Conservation (phyloP, 2,888 invertebrate genomes). For the Drosophila pseudotakahashii region DNA sequence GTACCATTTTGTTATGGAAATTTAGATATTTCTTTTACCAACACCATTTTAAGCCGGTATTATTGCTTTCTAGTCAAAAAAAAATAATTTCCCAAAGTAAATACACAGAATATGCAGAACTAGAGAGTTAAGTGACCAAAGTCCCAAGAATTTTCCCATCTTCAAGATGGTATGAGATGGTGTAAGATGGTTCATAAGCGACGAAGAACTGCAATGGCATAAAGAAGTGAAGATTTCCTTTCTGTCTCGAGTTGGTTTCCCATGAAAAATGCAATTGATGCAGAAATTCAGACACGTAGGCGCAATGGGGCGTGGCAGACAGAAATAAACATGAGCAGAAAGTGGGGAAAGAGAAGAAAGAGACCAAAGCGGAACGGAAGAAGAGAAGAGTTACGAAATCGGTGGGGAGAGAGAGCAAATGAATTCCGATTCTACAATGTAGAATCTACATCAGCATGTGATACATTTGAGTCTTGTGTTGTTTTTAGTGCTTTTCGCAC, state of each 20-base stretch:
- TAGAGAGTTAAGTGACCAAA: slow-evolving; percentile 1
- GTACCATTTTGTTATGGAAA: too few species aligned
- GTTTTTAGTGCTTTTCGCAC: slow-evolving; percentile 22
- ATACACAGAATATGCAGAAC: too few species aligned
- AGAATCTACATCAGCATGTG: slow-evolving; percentile 8
- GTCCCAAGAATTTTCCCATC: slow-evolving; percentile 18
- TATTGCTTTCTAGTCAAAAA: not conserved
- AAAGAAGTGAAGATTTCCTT: slow-evolving; percentile 63
- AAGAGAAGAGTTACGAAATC: slow-evolving; percentile 17
- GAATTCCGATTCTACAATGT: slow-evolving; percentile 13
- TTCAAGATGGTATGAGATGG: slow-evolving; percentile 13
- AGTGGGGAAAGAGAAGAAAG: slow-evolving; percentile 6
- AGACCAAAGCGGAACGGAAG: slow-evolving; percentile 11
- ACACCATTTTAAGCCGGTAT: not conserved
- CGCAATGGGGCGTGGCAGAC: slow-evolving; percentile 53
- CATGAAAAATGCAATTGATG: slow-evolving; percentile 74
- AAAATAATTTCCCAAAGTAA: not conserved
- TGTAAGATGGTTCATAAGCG: slow-evolving; percentile 1
- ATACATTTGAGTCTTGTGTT: not conserved
- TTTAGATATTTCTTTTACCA: too few species aligned
- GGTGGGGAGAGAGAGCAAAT: slow-evolving; percentile 2
- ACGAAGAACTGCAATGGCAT: slow-evolving; percentile 20
- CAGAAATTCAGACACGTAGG: slow-evolving; percentile 58
- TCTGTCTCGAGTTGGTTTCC: slow-evolving; percentile 46
- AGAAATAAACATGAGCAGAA: slow-evolving; percentile 19